Evolutionary conservation across 2,797 vertebrate species (phyloP).

Genomic region (Rhynchotus rufescens): DNA sequence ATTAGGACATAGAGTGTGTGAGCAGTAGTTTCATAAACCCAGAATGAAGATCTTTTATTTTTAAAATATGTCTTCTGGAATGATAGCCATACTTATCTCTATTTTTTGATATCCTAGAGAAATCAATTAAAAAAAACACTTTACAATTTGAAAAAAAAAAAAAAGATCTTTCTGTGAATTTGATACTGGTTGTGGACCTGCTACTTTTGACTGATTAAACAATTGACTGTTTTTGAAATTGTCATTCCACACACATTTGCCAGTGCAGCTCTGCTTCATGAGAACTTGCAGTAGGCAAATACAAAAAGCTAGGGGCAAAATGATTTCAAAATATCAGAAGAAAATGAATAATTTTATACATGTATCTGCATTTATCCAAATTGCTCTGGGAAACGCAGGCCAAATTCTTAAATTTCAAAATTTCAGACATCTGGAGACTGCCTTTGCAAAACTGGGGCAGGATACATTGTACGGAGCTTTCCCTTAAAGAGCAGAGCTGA

Average conservation of each 20-base stretch:
- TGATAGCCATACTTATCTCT: background rate
- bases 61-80: background rate
- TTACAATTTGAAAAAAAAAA: background rate
- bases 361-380: background rate
- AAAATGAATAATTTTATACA: background rate
- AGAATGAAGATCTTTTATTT: background rate
- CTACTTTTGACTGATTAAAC: background rate
- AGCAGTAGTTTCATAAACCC: background rate
- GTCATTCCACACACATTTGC: background rate
- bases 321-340: background rate
- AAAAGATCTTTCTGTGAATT: background rate
- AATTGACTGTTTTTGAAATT: constrained; percentile 1
- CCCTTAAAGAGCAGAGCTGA: no score
- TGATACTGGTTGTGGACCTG: background rate
- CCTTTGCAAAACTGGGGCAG: background rate
- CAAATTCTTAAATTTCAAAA: background rate
- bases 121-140: background rate
- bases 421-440: background rate
- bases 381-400: rapidly evolving
- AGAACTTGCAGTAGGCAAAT: background rate
- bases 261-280: background rate
- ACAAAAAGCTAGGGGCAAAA: background rate
- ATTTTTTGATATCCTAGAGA: background rate
- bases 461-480: background rate
- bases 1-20: background rate